phyloP scores from a whole-genome alignment of 2,113 vertebrate species.

The Opisthocomus hoazin region DNA sequence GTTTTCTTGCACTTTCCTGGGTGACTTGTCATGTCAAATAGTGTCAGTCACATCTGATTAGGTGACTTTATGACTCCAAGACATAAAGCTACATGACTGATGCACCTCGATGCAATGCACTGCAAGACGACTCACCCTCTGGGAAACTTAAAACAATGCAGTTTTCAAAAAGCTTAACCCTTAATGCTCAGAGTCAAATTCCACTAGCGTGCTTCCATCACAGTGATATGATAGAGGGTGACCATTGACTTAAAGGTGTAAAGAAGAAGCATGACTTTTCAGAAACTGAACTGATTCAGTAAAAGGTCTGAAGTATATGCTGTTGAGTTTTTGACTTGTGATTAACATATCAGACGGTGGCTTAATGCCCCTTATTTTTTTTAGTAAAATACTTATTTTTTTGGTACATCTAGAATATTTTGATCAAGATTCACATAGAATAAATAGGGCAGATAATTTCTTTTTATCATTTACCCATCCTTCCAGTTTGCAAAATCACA shows the following conservation, averaged over 20 bases:
- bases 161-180: constrained; percentile 44
- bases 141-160: constrained; percentile 4
- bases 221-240: not conserved
- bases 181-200: not conserved
- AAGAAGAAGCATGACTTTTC: not conserved
- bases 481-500: not conserved
- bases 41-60: constrained; percentile 19
- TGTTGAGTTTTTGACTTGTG: not conserved
- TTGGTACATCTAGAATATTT: not conserved
- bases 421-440: not conserved
- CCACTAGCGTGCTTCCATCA: not conserved
- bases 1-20: constrained; percentile 29
- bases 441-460: not conserved
- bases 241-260: not conserved
- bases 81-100: constrained; percentile 37
- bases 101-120: not conserved
- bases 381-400: not conserved
- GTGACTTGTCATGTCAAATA: constrained; percentile 22
- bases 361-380: rapidly evolving
- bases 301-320: not conserved
- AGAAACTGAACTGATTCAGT: not conserved
- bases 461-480: not conserved
- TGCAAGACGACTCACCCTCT: not conserved
- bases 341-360: rapidly evolving
- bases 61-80: constrained; percentile 17